Evolutionary conservation across 2,888 invertebrate species (phyloP), one percentile per base, ranked within the genome.

Genomic region (Cosmia pyralina): DNA sequence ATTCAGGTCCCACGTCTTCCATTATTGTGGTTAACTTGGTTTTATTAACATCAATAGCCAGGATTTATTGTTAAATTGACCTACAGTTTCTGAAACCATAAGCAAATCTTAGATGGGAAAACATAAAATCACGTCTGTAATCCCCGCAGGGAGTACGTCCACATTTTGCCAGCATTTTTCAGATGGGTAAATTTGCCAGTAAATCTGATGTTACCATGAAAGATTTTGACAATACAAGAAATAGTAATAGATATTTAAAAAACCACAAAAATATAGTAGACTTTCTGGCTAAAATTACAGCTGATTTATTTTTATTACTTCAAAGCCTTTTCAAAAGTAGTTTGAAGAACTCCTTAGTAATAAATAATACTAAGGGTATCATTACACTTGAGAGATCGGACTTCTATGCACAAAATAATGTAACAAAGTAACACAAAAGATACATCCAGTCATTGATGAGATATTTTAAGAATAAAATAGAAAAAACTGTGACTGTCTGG

Each of bases 401-500:
- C 72, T 68, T 72, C 60, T 59, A 73, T 55, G 65, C 58, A 81
- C 75, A 82, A 82, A 38, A 38, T 28, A 28, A 85, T 75, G 75
- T 72, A 66, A 75, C 60, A 64, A 65, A 68, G 77, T 79, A 77
- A 80, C 77, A 80, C 79, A 84, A 88, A 90, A 87, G 84, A 82
- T 82, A 86, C 87, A 63, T 67, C 41, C 83, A 86, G 85, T 87
- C 85, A 91, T 89, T 90, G 85, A 81, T 79, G 69, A 58, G 73
- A 79, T 76, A 77, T 78, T 87, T 83, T 71, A 57, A 77, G 77
- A 85, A 89, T 86, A 85, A 80, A 81, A 81, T 75, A 79, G 82
- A 87, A 91, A 93, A 93, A 93, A 91, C 85, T 86, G 81, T 86
- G 85, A 77, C 84, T 69, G 91, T 84, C 91, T 93, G 95, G 95